These are phyloP conservation scores for Stegana nigrithorax DNA, from an alignment of 2,888 invertebrate species.

Conservation along the genomic window DNA sequence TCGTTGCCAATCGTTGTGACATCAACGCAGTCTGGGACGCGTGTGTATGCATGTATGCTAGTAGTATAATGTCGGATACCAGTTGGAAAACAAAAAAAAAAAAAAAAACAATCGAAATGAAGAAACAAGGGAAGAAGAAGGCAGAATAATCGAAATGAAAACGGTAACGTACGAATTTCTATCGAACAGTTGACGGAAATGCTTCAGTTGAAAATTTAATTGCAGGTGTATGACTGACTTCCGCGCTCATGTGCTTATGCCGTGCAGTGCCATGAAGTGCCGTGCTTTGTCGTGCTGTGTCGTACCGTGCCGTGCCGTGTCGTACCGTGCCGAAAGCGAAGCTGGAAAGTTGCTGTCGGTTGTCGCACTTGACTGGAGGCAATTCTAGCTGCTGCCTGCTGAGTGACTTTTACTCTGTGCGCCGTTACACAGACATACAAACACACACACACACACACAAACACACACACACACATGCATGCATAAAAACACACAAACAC, in stretches of 20 bases:
- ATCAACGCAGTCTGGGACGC: too few species aligned
- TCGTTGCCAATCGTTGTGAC: too few species aligned
- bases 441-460: too few species aligned
- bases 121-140: too few species aligned
- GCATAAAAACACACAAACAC: not conserved
- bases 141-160: too few species aligned
- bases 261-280: not conserved
- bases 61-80: too few species aligned
- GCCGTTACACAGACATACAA: not conserved
- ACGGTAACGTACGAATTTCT: not conserved
- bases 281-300: not conserved
- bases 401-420: not conserved
- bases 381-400: not conserved
- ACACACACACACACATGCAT: not conserved
- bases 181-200: not conserved
- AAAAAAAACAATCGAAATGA: not conserved
- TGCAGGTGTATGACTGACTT: not conserved
- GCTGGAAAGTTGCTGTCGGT: not conserved
- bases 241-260: not conserved
- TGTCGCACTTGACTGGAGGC: not conserved
- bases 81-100: not conserved
- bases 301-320: not conserved
- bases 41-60: too few species aligned
- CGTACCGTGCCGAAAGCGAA: not conserved
- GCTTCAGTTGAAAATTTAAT: not conserved